Evolutionary conservation across 2,888 invertebrate genomes (phyloP).

Genomic region (Agonopterix alstromeriana): DNA sequence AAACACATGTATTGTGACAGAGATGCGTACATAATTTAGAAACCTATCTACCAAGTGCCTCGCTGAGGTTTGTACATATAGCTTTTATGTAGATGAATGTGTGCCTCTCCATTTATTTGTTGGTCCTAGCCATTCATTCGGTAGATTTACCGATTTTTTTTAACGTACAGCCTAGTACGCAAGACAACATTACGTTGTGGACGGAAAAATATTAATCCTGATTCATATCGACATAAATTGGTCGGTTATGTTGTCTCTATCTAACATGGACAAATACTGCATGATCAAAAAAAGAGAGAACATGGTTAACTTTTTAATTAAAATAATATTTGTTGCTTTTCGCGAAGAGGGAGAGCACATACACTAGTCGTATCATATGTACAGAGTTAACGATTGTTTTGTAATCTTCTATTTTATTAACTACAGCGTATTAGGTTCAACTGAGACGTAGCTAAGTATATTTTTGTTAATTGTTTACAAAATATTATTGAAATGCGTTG

Average conservation of each 20-base stretch:
- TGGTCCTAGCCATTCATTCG: conserved; percentile 11
- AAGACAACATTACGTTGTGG: no score
- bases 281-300: no score
- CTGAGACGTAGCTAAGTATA: conserved; percentile 55
- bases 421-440: conserved; percentile 26
- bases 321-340: not conserved
- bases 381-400: conserved; percentile 64
- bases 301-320: not conserved
- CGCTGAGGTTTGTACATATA: conserved; percentile 60
- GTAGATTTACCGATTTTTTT: no score
- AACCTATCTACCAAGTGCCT: conserved; percentile 51
- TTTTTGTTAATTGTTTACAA: conserved; percentile 63
- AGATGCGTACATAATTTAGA: conserved; percentile 1
- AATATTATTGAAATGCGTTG: conserved; percentile 7
- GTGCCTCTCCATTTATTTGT: conserved; percentile 47
- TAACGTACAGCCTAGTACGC: no score
- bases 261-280: no score
- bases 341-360: conserved; percentile 23
- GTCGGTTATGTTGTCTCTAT: no score
- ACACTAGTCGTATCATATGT: conserved; percentile 41
- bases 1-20: no score
- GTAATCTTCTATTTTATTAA: conserved; percentile 57
- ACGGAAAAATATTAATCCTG: no score
- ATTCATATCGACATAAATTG: no score
- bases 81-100: conserved; percentile 56